Evolutionary conservation across 2,888 invertebrate genomes (phyloP).

Genomic region (Drosophila anceps): DNA sequence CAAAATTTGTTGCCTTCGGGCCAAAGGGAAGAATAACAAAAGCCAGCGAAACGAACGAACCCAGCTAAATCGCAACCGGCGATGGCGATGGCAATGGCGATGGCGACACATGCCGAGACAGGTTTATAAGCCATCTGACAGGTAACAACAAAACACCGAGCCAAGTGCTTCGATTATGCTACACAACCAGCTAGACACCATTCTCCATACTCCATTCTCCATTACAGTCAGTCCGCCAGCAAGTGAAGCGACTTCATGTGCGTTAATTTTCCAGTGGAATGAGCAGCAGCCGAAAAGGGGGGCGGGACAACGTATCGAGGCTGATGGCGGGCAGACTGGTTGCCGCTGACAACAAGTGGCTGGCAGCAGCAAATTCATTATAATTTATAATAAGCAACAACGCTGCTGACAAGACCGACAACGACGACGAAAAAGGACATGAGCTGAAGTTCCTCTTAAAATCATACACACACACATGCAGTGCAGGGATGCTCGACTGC

Average conservation of each 20-base stretch:
- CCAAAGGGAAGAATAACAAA: slow-evolving; percentile 9
- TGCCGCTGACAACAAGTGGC: slow-evolving; percentile 79
- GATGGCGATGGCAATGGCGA: slow-evolving; percentile 50
- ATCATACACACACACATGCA: slow-evolving; percentile 35
- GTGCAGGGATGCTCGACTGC: slow-evolving; percentile 19
- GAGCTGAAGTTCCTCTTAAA: slow-evolving; percentile 58
- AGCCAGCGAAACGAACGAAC: background rate
- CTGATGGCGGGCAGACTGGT: slow-evolving; percentile 50
- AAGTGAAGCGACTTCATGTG: slow-evolving; percentile 63
- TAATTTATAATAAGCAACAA: slow-evolving; percentile 81
- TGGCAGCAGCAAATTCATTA: slow-evolving; percentile 78
- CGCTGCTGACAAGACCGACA: slow-evolving; percentile 66
- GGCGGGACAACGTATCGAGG: background rate
- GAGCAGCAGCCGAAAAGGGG: slow-evolving; percentile 47
- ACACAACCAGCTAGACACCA: slow-evolving; percentile 14
- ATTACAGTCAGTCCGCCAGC: slow-evolving; percentile 22
- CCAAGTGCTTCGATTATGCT: slow-evolving; percentile 75
- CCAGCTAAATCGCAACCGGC: slow-evolving; percentile 21
- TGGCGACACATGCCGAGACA: slow-evolving; percentile 70
- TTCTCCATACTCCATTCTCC: background rate
- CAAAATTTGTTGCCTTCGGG: slow-evolving; percentile 58
- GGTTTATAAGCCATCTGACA: slow-evolving; percentile 65
- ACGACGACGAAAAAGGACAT: slow-evolving; percentile 49
- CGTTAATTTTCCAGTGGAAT: slow-evolving; percentile 79
- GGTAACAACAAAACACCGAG: slow-evolving; percentile 59